Percentiles rank a stretch among this genome's conserved stretches.
These are phyloP conservation scores for Asbolus verrucosus DNA, from an alignment of 1,140 invertebrate genomes.

Conservation along the genomic window DNA sequence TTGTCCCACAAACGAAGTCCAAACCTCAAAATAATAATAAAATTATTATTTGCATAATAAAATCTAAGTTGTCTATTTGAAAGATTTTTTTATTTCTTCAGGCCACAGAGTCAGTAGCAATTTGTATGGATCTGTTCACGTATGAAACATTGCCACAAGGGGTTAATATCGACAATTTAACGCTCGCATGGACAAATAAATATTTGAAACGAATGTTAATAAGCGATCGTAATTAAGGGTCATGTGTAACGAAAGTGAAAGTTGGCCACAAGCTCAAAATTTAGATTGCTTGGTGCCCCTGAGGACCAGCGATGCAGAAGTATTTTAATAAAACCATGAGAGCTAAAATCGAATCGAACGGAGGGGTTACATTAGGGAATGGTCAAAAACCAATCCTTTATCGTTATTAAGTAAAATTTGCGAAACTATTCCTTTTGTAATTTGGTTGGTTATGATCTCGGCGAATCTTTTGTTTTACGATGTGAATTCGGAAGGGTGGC, in stretches of 20 bases:
- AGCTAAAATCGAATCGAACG: slow-evolving; percentile 35
- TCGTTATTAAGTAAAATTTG: no score
- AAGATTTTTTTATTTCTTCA: slow-evolving; percentile 27
- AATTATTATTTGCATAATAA: background rate
- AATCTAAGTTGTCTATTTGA: no score
- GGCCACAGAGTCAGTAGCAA: slow-evolving; percentile 13
- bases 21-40: background rate
- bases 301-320: slow-evolving; percentile 12
- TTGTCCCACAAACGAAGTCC: slow-evolving; percentile 42
- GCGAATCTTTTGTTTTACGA: slow-evolving; percentile 16
- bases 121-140: slow-evolving; percentile 1
- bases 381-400: no score
- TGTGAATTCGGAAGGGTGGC: slow-evolving; percentile 9
- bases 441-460: no score
- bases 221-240: slow-evolving; percentile 37
- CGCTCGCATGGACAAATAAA: slow-evolving; percentile 39
- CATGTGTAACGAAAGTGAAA: slow-evolving; percentile 36
- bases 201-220: slow-evolving; percentile 45
- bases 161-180: slow-evolving; percentile 36
- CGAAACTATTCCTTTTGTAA: no score
- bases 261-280: slow-evolving; percentile 35
- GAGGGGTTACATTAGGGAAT: background rate
- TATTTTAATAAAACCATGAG: slow-evolving; percentile 43
- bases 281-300: slow-evolving; percentile 35
- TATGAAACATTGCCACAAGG: slow-evolving; percentile 26